A percentile compares a stretch with the other conserved stretches of the same genome.
Conservation (phyloP, 2,888 invertebrate species). For the Chrysodeixis includens region DNA sequence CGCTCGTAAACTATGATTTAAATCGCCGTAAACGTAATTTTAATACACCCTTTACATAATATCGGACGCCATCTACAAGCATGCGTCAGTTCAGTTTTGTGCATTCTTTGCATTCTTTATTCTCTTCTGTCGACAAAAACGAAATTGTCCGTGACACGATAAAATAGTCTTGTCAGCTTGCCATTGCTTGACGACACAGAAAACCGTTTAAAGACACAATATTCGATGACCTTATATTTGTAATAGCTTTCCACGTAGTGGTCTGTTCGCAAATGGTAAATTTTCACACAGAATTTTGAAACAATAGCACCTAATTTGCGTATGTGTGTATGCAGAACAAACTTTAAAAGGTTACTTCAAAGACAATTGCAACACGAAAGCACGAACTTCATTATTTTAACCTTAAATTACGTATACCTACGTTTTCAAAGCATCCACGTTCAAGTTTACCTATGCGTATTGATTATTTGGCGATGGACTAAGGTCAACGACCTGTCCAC, state of each 20-base stretch:
- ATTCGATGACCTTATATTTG: no score
- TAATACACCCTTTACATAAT: neutral
- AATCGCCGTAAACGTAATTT: neutral
- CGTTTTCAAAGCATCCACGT: neutral
- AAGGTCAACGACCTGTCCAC: neutral
- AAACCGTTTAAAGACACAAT: neutral
- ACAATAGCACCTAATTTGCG: neutral
- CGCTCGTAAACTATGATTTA: conserved; percentile 1
- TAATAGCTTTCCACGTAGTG: no score
- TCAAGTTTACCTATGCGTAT: neutral
- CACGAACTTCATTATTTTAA: neutral
- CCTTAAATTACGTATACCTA: neutral
- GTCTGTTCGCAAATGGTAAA: neutral
- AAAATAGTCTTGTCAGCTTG: neutral
- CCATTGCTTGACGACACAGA: neutral
- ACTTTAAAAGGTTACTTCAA: neutral
- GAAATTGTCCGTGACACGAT: neutral
- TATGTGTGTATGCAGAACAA: neutral
- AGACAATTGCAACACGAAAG: neutral
- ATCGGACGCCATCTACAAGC: neutral
- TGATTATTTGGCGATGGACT: conserved; percentile 1
- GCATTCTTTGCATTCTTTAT: neutral
- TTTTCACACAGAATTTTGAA: neutral
- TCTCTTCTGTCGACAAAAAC: neutral
- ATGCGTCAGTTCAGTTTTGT: neutral